Percentiles rank a stretch among this genome's conserved stretches.
These are phyloP conservation scores for Daubentonia madagascariensis DNA, from an alignment of 2,113 vertebrate genomes.

Conservation along the genomic window DNA sequence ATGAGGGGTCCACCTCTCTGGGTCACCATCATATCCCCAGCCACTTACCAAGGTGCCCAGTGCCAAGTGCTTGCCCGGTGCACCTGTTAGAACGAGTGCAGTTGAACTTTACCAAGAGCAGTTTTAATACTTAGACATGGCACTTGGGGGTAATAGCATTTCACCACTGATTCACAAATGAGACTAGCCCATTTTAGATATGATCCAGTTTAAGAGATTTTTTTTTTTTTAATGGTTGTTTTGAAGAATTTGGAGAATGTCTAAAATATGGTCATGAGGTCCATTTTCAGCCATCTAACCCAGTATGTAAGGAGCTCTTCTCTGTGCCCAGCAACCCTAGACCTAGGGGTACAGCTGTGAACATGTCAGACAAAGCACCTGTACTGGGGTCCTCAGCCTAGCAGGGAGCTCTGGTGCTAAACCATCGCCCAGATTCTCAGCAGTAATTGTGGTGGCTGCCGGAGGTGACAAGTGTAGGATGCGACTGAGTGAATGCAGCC, in stretches of 20 bases:
- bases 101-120: background rate
- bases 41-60: background rate
- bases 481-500: background rate
- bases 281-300: background rate
- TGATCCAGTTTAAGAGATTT: background rate
- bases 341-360: no score
- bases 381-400: no score
- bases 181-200: background rate
- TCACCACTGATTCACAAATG: no score
- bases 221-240: background rate
- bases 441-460: no score
- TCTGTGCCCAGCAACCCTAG: background rate
- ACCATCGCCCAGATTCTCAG: background rate
- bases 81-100: accelerated
- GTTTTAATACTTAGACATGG: background rate
- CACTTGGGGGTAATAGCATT: background rate
- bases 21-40: background rate
- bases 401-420: background rate
- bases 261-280: background rate
- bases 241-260: background rate
- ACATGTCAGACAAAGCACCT: background rate
- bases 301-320: background rate
- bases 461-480: background rate
- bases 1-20: no score
- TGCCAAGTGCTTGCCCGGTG: accelerated